Base-by-base conservation (phyloP, 2,888 invertebrate species). In the Argyra leucocephala region DNA sequence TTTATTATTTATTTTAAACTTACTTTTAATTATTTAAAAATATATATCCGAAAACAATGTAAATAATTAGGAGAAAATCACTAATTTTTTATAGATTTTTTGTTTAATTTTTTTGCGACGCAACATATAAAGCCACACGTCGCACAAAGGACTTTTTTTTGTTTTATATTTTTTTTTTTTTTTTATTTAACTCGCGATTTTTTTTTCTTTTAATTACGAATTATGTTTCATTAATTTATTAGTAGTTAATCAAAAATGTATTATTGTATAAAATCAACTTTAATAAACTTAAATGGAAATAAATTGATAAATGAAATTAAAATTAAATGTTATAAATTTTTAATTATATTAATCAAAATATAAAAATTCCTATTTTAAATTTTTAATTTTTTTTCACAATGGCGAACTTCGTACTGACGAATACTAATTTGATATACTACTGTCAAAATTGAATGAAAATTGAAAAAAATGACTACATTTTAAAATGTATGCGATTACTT, bases 91-190 rank as follows among this genome's bases (percentile, higher is more conserved):
- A 18, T 18, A 3, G 15, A 18, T 9, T 48, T 48, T 48, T 48
- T 48, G 18, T n/a, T 48, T 48, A 48, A 48, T 48, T 48, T 48
- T 48, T 48, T 15, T 48, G 15, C 48, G 48, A 48, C 48, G 48
- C 48, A 48, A 48, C 48, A 48, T 48, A 48, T 48, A 48, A 48
- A 48, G 48, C 48, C 48, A 48, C 48, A 48, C 48, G 48, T 48
- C 48, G 48, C 48, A 48, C 48, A 48, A 48, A 18, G 48, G 18
- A 15, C 18, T 48, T 15, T 18, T n/a, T 48, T 18, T 37, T 31
- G 5, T 18, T 15, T 12, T 48, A 48, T n/a, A 5, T 18, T 48
- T 18, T 31, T 31, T 31, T 7, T 31, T 48, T 48, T 15, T 48
- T 31, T 31, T 31, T n/a, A 5, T 48, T 18, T 48, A 48, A 48